Conservation (phyloP, 2,888 invertebrate genomes). For the Apamea sordens region DNA sequence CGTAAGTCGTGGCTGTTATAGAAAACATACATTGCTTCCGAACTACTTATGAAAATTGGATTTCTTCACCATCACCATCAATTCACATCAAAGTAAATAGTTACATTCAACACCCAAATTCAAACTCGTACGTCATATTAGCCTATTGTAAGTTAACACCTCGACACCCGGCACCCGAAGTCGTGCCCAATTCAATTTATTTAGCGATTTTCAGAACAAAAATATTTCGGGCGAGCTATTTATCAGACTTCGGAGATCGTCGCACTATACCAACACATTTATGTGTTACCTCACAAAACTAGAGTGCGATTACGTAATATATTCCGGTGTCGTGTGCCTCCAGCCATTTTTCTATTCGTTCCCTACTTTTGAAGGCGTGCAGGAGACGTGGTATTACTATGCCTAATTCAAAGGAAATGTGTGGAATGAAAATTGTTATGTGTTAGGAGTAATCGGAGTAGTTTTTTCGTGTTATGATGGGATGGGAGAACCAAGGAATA, state of each 20-base stretch:
- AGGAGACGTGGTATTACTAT: constrained; percentile 74
- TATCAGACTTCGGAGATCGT: constrained; percentile 83
- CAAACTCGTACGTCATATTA: constrained; percentile 67
- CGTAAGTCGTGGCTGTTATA: too few relatives aligned
- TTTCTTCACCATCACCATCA: constrained; percentile 37
- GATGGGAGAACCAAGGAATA: constrained; percentile 47
- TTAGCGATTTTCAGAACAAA: constrained; percentile 84
- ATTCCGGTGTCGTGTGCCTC: constrained; percentile 86
- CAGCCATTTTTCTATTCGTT: constrained; percentile 85
- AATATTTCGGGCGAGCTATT: constrained; percentile 83
- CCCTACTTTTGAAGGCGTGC: constrained; percentile 75
- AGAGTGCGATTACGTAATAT: constrained; percentile 87
- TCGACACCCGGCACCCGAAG: constrained; percentile 65
- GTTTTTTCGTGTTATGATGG: constrained; percentile 48
- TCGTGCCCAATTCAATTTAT: constrained; percentile 83
- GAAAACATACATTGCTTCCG: background rate
- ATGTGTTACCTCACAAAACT: constrained; percentile 82
- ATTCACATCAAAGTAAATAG: constrained; percentile 45
- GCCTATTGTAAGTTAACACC: constrained; percentile 75
- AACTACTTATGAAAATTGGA: constrained; percentile 20
- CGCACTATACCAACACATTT: constrained; percentile 84
- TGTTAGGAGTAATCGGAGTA: constrained; percentile 63
- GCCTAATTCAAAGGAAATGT: constrained; percentile 76
- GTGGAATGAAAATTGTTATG: constrained; percentile 70
- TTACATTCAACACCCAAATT: constrained; percentile 54